phyloP scores from a whole-genome alignment of 2,113 vertebrate species.

The Pteropus alecto region DNA sequence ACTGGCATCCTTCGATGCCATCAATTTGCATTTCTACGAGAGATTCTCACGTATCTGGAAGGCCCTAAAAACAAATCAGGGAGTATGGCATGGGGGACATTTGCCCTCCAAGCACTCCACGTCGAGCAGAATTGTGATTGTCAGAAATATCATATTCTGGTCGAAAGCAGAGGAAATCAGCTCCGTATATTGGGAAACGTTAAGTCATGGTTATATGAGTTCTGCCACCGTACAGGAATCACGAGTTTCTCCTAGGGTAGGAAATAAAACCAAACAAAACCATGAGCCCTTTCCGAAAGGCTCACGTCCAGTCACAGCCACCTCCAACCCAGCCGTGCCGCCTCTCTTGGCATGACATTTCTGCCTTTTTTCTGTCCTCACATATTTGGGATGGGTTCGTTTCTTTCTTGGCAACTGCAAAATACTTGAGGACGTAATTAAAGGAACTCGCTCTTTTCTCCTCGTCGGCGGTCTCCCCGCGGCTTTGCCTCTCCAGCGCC shows the following conservation, averaged over 20 bases:
- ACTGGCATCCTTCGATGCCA: neutral
- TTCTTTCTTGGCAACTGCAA: constrained; percentile 26
- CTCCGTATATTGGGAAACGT: constrained; percentile 15
- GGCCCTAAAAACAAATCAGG: constrained; percentile 41
- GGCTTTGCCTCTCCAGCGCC: neutral
- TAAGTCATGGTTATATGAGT: constrained; percentile 47
- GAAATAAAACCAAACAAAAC: neutral
- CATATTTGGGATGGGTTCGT: neutral
- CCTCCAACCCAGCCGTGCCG: neutral
- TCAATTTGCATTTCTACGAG: neutral
- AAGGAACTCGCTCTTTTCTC: neutral
- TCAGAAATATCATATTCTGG: constrained; percentile 50
- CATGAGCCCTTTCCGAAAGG: constrained; percentile 2
- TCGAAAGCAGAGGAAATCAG: constrained; percentile 13
- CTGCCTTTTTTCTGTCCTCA: neutral
- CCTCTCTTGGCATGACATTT: neutral
- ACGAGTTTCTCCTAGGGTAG: neutral
- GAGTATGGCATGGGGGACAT: neutral
- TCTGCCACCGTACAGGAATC: constrained; percentile 5
- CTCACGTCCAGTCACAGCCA: neutral
- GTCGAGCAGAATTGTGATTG: constrained; percentile 9
- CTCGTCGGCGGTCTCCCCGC: neutral
- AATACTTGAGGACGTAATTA: neutral
- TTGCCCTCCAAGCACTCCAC: neutral
- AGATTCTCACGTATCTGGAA: neutral